Conservation (phyloP, 2,113 vertebrate genomes). For the Trichechus manatus region DNA sequence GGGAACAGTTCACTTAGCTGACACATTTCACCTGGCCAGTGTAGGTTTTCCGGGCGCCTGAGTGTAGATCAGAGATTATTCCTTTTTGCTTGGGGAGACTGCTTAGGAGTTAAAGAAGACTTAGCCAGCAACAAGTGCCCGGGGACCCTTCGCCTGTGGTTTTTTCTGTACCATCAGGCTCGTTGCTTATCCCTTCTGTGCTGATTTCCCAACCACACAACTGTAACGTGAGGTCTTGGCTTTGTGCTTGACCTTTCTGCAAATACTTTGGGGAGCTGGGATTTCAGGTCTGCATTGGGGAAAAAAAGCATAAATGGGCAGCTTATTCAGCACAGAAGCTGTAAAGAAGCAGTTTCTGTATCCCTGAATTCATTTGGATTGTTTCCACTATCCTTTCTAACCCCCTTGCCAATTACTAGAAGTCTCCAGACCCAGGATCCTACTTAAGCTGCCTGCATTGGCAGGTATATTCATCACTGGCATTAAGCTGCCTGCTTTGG, state of each 20-base stretch:
- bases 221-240: neutral
- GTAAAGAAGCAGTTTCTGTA: neutral
- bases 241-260: neutral
- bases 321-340: neutral
- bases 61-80: neutral
- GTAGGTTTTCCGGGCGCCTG: neutral
- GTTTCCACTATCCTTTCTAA: neutral
- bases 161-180: neutral
- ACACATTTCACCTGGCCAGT: neutral
- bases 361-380: neutral
- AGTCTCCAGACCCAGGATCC: constrained; percentile 5
- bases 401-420: neutral
- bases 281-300: neutral
- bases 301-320: neutral
- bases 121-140: neutral
- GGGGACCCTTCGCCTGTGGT: neutral
- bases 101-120: neutral
- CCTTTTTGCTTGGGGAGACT: neutral
- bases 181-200: neutral
- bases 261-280: neutral
- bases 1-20: neutral
- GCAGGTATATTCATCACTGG: neutral
- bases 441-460: too few species aligned
- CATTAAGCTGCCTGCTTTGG: too few species aligned
- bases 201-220: neutral